Evolutionary conservation across 2,797 vertebrate genomes (phyloP).

Genomic region (Ibycter americanus): DNA sequence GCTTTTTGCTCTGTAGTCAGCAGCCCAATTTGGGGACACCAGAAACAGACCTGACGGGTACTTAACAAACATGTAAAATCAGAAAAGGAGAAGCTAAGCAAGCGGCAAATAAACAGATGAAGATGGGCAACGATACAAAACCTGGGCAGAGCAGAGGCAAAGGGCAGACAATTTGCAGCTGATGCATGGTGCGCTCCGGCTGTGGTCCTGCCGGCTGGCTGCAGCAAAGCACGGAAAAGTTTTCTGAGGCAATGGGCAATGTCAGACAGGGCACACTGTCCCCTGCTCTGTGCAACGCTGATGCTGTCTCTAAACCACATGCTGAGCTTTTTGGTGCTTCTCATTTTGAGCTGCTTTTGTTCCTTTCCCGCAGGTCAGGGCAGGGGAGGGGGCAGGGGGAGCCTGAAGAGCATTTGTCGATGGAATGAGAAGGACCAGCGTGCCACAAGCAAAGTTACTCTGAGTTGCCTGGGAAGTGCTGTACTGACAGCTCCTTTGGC

Average conservation of each 20-base stretch:
- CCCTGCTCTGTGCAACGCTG: not conserved
- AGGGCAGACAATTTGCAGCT: not conserved
- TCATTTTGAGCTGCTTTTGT: not conserved
- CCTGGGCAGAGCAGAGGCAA: not conserved
- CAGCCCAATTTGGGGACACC: not conserved
- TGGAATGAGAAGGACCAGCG: not conserved
- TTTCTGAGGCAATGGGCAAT: not conserved
- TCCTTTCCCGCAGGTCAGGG: not conserved
- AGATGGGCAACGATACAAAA: not conserved
- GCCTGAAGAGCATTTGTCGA: not conserved
- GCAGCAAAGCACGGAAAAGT: not conserved
- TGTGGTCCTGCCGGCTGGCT: not conserved
- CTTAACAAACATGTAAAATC: not conserved
- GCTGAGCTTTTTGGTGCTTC: not conserved
- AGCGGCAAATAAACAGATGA: not conserved
- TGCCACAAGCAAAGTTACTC: fast-evolving
- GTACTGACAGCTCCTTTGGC: not conserved
- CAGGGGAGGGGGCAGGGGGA: not conserved
- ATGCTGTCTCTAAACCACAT: fast-evolving
- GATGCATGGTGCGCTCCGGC: fast-evolving
- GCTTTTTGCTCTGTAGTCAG: not conserved
- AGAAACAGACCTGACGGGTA: not conserved
- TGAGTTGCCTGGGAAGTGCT: not conserved
- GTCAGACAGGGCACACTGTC: not conserved
- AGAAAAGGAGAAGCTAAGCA: not conserved